These are phyloP conservation scores for Lota lota DNA, from an alignment of 2,113 vertebrate genomes.

Conservation along the genomic window DNA sequence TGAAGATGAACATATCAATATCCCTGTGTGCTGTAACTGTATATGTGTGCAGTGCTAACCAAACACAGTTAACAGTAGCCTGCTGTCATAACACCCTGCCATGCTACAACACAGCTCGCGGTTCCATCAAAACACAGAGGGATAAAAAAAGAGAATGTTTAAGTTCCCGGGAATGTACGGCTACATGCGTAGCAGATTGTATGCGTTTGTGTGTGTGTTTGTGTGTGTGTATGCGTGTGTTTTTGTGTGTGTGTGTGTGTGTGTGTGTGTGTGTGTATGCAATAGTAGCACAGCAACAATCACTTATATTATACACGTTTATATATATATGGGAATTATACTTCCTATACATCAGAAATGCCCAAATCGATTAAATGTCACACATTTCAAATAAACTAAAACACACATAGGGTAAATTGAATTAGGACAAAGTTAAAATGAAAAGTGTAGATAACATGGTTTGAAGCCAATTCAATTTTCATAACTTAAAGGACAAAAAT, in stretches of 20 bases:
- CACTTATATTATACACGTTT: too few species aligned
- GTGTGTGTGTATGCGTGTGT: neutral
- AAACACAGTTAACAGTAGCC: conserved; percentile 70
- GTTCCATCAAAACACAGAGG: conserved; percentile 53
- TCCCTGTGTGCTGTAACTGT: conserved; percentile 29
- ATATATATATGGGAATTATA: too few species aligned
- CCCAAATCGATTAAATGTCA: neutral
- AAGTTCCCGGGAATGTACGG: conserved; percentile 9
- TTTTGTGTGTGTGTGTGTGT: neutral
- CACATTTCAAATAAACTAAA: neutral
- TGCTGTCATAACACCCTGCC: conserved; percentile 66
- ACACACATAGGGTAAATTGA: neutral
- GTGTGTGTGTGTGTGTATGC: too few species aligned
- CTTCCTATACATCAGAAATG: neutral
- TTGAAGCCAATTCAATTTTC: too few species aligned
- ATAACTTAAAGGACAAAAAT: too few species aligned
- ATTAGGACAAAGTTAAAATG: too few species aligned
- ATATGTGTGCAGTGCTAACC: conserved; percentile 49
- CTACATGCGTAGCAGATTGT: neutral
- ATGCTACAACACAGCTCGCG: conserved; percentile 50
- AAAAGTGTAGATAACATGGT: too few species aligned
- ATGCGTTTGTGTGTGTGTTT: neutral
- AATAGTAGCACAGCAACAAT: too few species aligned
- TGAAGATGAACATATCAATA: conserved; percentile 49
- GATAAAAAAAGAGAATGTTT: conserved; percentile 38